Percentiles rank a stretch among this genome's conserved stretches.
Conservation (phyloP, 2,113 vertebrate genomes). For the Onychostoma macrolepis region DNA sequence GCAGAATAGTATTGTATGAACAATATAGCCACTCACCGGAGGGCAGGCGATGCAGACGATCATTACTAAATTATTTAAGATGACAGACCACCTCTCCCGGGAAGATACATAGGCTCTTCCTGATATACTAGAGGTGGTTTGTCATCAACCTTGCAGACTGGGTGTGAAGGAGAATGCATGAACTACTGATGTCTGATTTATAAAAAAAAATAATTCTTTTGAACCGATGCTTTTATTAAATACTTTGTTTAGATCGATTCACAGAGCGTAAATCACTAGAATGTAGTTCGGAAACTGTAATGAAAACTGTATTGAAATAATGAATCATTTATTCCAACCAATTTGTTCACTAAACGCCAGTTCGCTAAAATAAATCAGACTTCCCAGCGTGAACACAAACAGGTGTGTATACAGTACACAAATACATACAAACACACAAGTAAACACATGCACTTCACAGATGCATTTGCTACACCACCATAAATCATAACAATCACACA, state of each 20-base stretch:
- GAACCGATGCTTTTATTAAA: constrained; percentile 29
- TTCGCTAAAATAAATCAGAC: background rate
- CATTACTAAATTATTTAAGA: constrained; percentile 82
- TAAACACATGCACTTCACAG: background rate
- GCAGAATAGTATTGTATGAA: constrained; percentile 54
- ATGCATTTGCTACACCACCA: background rate
- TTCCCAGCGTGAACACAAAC: background rate
- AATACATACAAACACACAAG: constrained; percentile 21
- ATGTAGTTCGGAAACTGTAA: background rate
- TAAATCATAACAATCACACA: constrained; percentile 24
- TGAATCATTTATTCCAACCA: background rate
- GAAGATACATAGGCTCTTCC: constrained; percentile 76
- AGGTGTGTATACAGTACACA: constrained; percentile 15
- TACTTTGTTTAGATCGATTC: background rate
- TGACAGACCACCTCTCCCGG: constrained; percentile 72
- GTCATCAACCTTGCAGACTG: constrained; percentile 72
- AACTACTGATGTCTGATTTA: background rate
- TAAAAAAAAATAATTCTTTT: background rate
- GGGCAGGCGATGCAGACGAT: constrained; percentile 71
- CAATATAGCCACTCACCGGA: constrained; percentile 63
- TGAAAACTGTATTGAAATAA: background rate
- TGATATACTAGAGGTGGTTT: constrained; percentile 71
- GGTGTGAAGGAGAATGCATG: constrained; percentile 54
- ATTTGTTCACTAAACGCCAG: background rate
- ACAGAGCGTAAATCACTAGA: background rate